phyloP scores from a whole-genome alignment of 2,888 invertebrate species.

The Metacarcinus magister region DNA sequence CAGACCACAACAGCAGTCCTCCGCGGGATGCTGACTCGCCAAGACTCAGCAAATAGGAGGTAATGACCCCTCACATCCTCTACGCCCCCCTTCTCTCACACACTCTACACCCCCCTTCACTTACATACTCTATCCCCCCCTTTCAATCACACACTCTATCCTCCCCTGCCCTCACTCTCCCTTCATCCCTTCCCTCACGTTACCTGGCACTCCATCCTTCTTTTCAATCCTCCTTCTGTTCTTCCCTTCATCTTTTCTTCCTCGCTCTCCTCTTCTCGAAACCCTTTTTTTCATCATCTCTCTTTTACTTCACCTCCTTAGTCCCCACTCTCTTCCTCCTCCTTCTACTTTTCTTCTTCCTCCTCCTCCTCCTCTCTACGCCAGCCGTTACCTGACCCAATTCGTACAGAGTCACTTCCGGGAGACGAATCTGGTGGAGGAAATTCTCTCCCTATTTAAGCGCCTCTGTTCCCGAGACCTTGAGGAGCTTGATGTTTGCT shows the following conservation, averaged over 20 bases:
- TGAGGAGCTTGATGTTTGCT: background rate
- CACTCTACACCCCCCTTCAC: background rate
- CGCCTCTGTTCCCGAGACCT: slow-evolving; percentile 29
- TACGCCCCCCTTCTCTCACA: background rate
- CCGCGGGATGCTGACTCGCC: background rate
- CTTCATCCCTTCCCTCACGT: background rate
- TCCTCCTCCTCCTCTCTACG: background rate
- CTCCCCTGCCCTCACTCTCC: background rate
- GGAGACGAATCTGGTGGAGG: background rate
- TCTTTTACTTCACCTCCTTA: background rate
- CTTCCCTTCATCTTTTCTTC: background rate
- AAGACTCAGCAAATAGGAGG: background rate
- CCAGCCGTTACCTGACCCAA: background rate
- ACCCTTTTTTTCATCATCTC: background rate
- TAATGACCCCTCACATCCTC: slow-evolving; percentile 20
- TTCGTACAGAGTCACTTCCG: background rate
- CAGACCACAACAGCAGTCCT: background rate
- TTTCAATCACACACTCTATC: background rate
- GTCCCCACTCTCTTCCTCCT: background rate
- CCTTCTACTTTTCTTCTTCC: background rate
- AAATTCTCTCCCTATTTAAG: slow-evolving; percentile 36
- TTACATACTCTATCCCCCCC: background rate
- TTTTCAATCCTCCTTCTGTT: background rate
- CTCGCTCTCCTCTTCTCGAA: background rate
- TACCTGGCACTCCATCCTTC: background rate